Evolutionary conservation across 2,113 vertebrate species (phyloP), one percentile per base, ranked within the genome.

Genomic region (Mus pahari): DNA sequence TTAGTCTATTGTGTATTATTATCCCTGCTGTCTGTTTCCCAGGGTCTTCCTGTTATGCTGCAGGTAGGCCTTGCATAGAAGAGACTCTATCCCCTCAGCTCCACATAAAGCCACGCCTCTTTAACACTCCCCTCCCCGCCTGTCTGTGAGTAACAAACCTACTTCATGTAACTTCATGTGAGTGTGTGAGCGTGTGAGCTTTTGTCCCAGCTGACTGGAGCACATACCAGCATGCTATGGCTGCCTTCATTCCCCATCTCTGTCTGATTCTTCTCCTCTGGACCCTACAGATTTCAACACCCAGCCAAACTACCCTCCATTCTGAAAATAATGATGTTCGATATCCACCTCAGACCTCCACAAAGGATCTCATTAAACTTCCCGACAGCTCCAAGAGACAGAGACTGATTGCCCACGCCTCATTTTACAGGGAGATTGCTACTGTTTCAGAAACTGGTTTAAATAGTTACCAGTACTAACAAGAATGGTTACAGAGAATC

Each of bases 281-380:
- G 45, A 62, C 82, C 14, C 53, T 82, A 28, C 33, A 93, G 82
- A 86, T 78, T 66, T 77, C 94, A 93, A 82, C 24, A 91, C 42
- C 50, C 48, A 71, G 82, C 24, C 24, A 74, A 93, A 50, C 50
- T 19, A 45, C 20, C 5, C 36, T 4, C 55, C 5, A 20, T 22
- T 81, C 64, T 86, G 28, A 2, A 86, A 74, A 39, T 24, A 70
- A 33, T 81, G 74, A 79, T 55, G 48, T 75, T 36, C 36, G 62
- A 1, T 9, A 16, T 55, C 71, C 60, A 33, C 14, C 89, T 28
- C 6, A 50, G 74, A 55, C 71, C 28, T 17, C 10, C 68, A n/a
- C 9, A 11, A 48, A 75, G 20, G 64, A 33, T 33, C 74, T 95
- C 78, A 86, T 50, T 66, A 60, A 84, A 77, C 36, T 17, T 78